A percentile compares a stretch with the other conserved stretches of the same genome.
Evolutionary conservation across 1,140 invertebrate species (phyloP).

Genomic region (Zaprionus capensis): DNA sequence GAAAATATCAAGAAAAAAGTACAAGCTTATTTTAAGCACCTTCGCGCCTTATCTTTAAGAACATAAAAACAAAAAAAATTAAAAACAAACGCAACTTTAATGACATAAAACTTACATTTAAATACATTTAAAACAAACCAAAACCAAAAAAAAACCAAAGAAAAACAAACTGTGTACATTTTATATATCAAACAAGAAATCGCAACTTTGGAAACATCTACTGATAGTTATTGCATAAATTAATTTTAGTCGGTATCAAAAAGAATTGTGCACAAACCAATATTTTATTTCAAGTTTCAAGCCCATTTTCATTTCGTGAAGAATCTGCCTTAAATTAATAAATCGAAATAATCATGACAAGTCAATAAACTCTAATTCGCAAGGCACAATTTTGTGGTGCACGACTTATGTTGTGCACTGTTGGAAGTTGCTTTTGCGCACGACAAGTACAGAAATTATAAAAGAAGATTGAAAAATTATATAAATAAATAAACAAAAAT

Average conservation of each 20-base stretch:
- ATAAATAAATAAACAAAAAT: conserved; percentile 43
- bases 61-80: conserved; percentile 82
- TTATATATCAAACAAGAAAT: conserved; percentile 51
- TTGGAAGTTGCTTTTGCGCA: conserved; percentile 4
- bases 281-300: conserved; percentile 44
- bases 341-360: conserved; percentile 60
- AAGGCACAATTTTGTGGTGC: background rate
- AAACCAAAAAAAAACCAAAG: conserved; percentile 58
- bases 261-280: conserved; percentile 49
- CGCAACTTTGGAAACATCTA: conserved; percentile 70
- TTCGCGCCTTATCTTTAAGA: conserved; percentile 89
- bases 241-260: conserved; percentile 47
- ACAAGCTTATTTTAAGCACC: conserved; percentile 90
- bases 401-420: background rate
- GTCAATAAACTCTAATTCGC: conserved; percentile 57
- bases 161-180: conserved; percentile 53
- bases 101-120: conserved; percentile 73
- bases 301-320: conserved; percentile 86
- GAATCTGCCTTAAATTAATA: conserved; percentile 88
- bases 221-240: conserved; percentile 64
- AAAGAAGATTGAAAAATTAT: conserved; percentile 50
- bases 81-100: conserved; percentile 65
- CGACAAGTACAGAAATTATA: conserved; percentile 26
- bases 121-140: conserved; percentile 68
- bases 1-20: conserved; percentile 88